Conservation (phyloP, 1,140 invertebrate species). For the Melipona quadrifasciata region DNA sequence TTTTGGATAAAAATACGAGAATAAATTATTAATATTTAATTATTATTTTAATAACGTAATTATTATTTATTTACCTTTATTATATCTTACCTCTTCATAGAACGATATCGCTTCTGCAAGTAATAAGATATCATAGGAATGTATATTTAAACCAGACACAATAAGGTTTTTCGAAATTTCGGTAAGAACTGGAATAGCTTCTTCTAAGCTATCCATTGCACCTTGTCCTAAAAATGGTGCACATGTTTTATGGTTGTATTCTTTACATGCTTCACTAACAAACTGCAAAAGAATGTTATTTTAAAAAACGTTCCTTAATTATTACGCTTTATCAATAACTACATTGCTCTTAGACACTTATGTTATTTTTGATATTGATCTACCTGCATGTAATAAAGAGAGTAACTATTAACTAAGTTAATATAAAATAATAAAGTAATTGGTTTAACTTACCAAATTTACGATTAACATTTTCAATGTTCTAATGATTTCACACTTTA, state of each 20-base stretch:
- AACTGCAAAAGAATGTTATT: conserved; percentile 55
- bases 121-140: conserved; percentile 65
- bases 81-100: conserved; percentile 69
- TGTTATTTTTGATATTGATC: background rate
- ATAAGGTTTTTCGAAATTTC: conserved; percentile 63
- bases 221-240: conserved; percentile 72
- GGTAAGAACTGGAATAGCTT: conserved; percentile 62
- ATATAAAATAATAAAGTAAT: conserved; percentile 2
- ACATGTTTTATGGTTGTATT: conserved; percentile 42
- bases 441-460: conserved; percentile 70
- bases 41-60: background rate
- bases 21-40: background rate
- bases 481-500: conserved; percentile 74
- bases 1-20: background rate
- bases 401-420: background rate
- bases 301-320: background rate
- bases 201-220: conserved; percentile 56
- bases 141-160: conserved; percentile 67
- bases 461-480: conserved; percentile 67
- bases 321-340: background rate
- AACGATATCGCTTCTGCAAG: conserved; percentile 72
- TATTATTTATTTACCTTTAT: background rate
- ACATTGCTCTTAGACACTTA: background rate
- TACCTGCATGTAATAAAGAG: background rate
- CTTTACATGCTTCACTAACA: conserved; percentile 62